phyloP scores from a whole-genome alignment of 1,140 invertebrate species.

The Drosophila obscura region DNA sequence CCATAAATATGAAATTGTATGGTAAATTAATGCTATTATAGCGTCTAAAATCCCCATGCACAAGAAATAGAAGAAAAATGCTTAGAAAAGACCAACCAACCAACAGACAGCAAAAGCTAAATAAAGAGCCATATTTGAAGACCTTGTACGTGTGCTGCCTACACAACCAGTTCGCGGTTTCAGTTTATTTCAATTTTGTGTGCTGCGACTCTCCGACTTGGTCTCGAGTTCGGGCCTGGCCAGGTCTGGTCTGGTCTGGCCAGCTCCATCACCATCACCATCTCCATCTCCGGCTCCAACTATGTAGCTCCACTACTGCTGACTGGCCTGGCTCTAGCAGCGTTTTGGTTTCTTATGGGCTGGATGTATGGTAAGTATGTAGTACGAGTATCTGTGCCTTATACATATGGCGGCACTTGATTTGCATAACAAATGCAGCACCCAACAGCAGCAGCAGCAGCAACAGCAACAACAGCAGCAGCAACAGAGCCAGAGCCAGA shows the following conservation, averaged over 20 bases:
- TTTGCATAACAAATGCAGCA: constrained; percentile 79
- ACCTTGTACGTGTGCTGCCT: constrained; percentile 80
- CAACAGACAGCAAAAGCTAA: constrained; percentile 9
- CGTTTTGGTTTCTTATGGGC: constrained; percentile 59
- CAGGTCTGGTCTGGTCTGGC: constrained; percentile 25
- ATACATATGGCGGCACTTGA: constrained; percentile 73
- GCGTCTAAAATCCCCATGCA: constrained; percentile 64
- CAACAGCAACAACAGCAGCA: constrained; percentile 26
- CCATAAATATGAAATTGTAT: constrained; percentile 80
- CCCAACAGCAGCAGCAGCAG: constrained; percentile 37
- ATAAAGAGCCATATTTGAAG: constrained; percentile 79
- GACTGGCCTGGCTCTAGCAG: constrained; percentile 33
- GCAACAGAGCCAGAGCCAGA: constrained; percentile 27
- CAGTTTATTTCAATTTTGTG: constrained; percentile 72
- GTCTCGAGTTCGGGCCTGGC: constrained; percentile 1
- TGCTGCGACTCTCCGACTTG: constrained; percentile 26
- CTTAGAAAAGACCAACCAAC: constrained; percentile 63
- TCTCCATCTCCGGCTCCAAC: constrained; percentile 31
- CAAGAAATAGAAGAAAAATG: constrained; percentile 73
- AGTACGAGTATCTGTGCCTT: constrained; percentile 28
- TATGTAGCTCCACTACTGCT: constrained; percentile 8
- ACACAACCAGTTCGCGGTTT: constrained; percentile 77
- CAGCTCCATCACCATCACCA: constrained; percentile 30
- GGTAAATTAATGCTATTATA: constrained; percentile 82
- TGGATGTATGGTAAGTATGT: constrained; percentile 6